These are phyloP conservation scores for Siphamia tubifer DNA, from an alignment of 2,113 vertebrate genomes.

Conservation along the genomic window DNA sequence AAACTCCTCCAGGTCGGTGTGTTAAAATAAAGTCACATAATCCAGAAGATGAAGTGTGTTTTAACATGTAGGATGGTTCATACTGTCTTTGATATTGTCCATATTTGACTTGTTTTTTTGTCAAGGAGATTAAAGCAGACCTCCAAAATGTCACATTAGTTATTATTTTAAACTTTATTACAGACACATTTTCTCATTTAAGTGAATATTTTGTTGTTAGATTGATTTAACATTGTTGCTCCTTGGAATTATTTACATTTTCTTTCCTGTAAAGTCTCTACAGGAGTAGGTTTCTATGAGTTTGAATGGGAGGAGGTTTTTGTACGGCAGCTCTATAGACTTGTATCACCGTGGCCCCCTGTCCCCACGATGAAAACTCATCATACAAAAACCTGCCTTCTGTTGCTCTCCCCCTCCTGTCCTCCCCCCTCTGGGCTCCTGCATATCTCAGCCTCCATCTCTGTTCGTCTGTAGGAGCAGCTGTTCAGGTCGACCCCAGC, in stretches of 20 bases:
- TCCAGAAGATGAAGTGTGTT: conserved; percentile 12
- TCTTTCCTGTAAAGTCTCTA: not conserved
- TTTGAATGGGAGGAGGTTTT: conserved; percentile 80
- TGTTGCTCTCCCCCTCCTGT: not conserved
- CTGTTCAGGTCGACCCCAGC: conserved; percentile 33
- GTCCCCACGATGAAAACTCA: conserved; percentile 86
- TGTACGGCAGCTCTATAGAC: conserved; percentile 83
- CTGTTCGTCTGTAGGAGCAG: conserved; percentile 33
- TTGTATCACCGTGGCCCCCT: conserved; percentile 88
- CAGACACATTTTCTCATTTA: not conserved
- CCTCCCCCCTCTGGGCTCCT: conserved; percentile 35
- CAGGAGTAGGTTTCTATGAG: not conserved
- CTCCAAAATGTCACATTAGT: not conserved
- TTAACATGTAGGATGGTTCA: not conserved
- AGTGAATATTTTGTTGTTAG: not conserved
- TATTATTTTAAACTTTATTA: not conserved
- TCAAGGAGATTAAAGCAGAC: not conserved
- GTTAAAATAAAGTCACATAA: not conserved
- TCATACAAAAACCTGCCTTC: conserved; percentile 85
- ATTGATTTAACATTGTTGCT: not conserved
- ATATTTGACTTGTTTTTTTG: not conserved
- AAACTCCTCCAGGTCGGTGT: not conserved
- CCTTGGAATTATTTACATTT: not conserved
- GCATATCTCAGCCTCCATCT: conserved; percentile 67
- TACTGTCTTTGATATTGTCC: not conserved